Conservation (phyloP, 2,113 vertebrate genomes). For the Leucosticte australis region DNA sequence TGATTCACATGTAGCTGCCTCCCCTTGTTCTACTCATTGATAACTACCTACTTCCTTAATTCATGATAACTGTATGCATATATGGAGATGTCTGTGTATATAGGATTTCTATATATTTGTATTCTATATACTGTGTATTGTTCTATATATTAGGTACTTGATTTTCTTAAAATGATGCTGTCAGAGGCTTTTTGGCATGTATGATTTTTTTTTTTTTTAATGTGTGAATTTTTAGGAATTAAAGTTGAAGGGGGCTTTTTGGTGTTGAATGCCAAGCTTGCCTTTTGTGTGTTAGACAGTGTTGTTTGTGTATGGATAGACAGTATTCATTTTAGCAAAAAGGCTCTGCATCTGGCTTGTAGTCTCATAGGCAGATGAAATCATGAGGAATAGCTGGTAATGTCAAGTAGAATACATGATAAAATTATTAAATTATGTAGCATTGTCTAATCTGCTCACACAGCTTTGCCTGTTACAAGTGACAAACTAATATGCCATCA, state of each 20-base stretch:
- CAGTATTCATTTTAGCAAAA: not conserved
- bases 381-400: slow-evolving; percentile 44
- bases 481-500: slow-evolving; percentile 68
- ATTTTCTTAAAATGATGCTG: not conserved
- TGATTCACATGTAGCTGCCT: not conserved
- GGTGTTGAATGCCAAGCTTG: not conserved
- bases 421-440: slow-evolving; percentile 71
- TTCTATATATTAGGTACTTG: not conserved
- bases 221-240: not conserved
- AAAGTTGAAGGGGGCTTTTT: not conserved
- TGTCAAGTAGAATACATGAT: slow-evolving; percentile 62
- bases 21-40: not conserved
- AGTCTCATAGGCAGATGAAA: slow-evolving; percentile 24
- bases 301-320: not conserved
- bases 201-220: not conserved
- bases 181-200: not conserved
- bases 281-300: not conserved
- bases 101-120: not conserved
- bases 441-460: slow-evolving; percentile 60
- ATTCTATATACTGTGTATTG: not conserved
- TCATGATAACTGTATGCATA: not conserved
- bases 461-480: slow-evolving; percentile 61
- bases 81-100: not conserved
- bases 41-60: not conserved
- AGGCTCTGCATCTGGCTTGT: not conserved